Evolutionary conservation across 2,797 vertebrate genomes (phyloP), one percentile per base, ranked within the genome.

Genomic region (Sebastes cheni): DNA sequence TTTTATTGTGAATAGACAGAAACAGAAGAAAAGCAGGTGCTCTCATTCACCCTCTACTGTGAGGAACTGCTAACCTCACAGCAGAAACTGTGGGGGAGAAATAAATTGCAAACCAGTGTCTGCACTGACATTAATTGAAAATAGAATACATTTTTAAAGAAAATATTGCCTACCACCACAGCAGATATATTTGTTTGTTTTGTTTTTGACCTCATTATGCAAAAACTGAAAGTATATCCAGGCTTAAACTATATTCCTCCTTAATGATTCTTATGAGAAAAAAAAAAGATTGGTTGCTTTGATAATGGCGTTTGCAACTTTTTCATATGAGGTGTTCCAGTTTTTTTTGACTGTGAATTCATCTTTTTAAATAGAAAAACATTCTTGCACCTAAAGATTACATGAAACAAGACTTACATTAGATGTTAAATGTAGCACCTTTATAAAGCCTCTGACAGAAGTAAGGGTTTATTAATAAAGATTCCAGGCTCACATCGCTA

Each of bases 171-270:
- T 34, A 62, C 46, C 61, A 39, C 54, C 65, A 50, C 58, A 72
- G 70, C 59, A 80, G 61, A 84, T 66, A 42, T 67, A 74, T 80
- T 70, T 70, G 30, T 71, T 61, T 52, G 23, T 61, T 74, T 85
- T 81, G 55, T 80, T 79, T 86, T 80, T 75, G 62, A 88, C 81
- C 66, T 86, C 72, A 84, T 84, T 87, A 77, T 84, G 65, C 83
- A 77, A 78, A 67, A 73, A 75, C 67, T 36, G 23, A 73, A 76
- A 88, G 80, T 46, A 76, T 72, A 86, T 32, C n/a, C 25, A 70
- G 52, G 59, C 64, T 65, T 72, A 50, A 82, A 81, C 12, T 61
- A 9, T 32, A 72, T 85, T 77, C 32, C 55, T 76, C 46, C 83
- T 80, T 78, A 67, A 86, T 80, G 75, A 76, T 58, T 80, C 20